Evolutionary conservation across 1,140 invertebrate species (phyloP).

Genomic region (Goniozus legneri): DNA sequence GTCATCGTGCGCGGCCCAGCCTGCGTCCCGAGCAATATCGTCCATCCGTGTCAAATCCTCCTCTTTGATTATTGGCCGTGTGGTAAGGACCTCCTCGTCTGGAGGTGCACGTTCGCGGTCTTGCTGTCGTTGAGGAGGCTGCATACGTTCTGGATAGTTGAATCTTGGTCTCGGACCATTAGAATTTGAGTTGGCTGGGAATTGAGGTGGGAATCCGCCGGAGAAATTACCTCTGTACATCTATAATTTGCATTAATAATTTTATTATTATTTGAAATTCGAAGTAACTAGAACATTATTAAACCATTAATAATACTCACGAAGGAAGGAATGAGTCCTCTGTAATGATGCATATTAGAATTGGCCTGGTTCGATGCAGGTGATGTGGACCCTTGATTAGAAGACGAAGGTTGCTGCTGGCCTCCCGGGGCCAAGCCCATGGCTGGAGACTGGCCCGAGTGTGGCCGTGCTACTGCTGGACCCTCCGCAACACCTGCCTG

Average conservation of each 20-base stretch:
- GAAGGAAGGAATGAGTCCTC: conserved; percentile 73
- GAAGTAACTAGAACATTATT: conserved; percentile 5
- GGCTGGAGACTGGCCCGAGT: conserved; percentile 54
- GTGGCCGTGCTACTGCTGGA: conserved; percentile 51
- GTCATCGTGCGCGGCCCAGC: conserved; percentile 88
- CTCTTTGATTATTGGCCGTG: conserved; percentile 84
- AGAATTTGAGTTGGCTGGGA: conserved; percentile 44
- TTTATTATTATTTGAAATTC: not conserved
- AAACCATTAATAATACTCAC: conserved; percentile 49
- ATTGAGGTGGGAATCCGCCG: conserved; percentile 47
- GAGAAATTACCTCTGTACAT: conserved; percentile 54
- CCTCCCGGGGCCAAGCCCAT: conserved; percentile 63
- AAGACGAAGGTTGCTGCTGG: conserved; percentile 49
- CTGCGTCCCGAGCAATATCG: conserved; percentile 82
- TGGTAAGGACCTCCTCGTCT: conserved; percentile 48
- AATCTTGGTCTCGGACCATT: conserved; percentile 45
- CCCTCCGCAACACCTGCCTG: conserved; percentile 37
- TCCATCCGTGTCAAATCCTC: conserved; percentile 90
- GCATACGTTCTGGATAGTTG: conserved; percentile 49
- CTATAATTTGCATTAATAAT: conserved; percentile 15
- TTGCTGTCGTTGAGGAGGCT: conserved; percentile 26
- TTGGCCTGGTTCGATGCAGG: conserved; percentile 46
- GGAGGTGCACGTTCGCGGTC: conserved; percentile 39
- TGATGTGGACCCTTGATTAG: conserved; percentile 26
- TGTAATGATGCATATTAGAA: conserved; percentile 58